Evolutionary conservation across 2,888 invertebrate species (phyloP).

Genomic region (Harmothoe impar): DNA sequence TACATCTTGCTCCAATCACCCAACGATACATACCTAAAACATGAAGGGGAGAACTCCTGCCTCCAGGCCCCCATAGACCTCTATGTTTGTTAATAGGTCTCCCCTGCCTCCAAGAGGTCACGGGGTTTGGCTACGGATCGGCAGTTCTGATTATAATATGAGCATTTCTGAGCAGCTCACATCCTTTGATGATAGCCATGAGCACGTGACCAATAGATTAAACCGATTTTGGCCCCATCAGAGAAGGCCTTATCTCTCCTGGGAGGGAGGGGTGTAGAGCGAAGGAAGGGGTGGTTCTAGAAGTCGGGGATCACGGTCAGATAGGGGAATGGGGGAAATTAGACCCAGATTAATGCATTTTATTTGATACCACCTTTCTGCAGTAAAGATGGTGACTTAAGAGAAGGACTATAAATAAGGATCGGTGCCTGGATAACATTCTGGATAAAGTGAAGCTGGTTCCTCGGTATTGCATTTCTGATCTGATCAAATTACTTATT

Average conservation of each 20-base stretch:
- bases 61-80: too few relatives aligned
- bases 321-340: not conserved
- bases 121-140: not conserved
- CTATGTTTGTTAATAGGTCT: not conserved
- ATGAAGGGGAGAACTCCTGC: too few relatives aligned
- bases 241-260: not conserved
- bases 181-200: not conserved
- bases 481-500: too few relatives aligned
- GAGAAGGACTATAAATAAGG: not conserved
- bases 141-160: slow-evolving; percentile 12
- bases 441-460: too few relatives aligned
- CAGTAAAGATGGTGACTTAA: too few relatives aligned
- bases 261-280: not conserved
- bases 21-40: not conserved
- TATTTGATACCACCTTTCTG: too few relatives aligned
- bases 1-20: slow-evolving; percentile 30
- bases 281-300: too few relatives aligned
- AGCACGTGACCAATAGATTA: slow-evolving; percentile 35
- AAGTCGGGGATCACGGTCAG: not conserved
- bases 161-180: too few relatives aligned
- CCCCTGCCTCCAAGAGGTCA: not conserved
- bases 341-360: too few relatives aligned
- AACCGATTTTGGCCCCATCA: not conserved
- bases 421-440: not conserved
- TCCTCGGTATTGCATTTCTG: too few relatives aligned